Base-by-base conservation (phyloP, 1,140 invertebrate species). In the Anoplolepis gracilipes region DNA sequence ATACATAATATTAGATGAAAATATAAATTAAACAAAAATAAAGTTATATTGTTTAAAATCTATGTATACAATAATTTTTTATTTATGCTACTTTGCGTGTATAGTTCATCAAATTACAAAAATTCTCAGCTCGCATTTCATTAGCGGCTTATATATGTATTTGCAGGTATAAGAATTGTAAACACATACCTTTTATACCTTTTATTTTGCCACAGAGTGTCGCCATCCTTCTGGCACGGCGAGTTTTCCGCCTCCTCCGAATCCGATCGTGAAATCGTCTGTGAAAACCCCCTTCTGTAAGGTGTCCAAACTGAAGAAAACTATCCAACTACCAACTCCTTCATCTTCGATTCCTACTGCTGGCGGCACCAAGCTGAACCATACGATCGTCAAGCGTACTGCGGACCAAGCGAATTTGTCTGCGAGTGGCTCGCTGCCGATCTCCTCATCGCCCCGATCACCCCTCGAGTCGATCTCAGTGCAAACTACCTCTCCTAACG, bases 281-380 rank as follows among this genome's bases (percentile, higher is more conserved):
- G 85, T 93, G 90, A 96, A 93, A 81, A 94, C 93, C 1, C 92
- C 93, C 0, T 95, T 94, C 62, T 95, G 94, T 86, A 95, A 95
- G 62, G 87, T 95, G 10, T 93, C 94, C 28, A 95, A 95, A 49
- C 64, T 95, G 36, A 94, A 94, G 73, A 94, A 94, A 87, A 91
- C 91, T 7, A 95, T 94, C 65, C 88, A 95, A 61, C 93, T 95
- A n/a, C 78, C 92, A 10, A 49, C 85, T 59, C 62, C 77, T 65
- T 19, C 91, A 16, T 33, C 88, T 53, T 57, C 59, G 25, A 81
- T 85, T 42, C 11, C 85, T 1, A 69, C n/a, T 5, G 46, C 84
- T 5, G 69, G 22, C 0, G 46, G 64, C 36, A 75, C 62, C 0
- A 91, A 91, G 53, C 82, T 88, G 53, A 91, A 91, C 79, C 87